phyloP scores from a whole-genome alignment of 2,888 invertebrate species.

The Frankliniella intonsa region DNA sequence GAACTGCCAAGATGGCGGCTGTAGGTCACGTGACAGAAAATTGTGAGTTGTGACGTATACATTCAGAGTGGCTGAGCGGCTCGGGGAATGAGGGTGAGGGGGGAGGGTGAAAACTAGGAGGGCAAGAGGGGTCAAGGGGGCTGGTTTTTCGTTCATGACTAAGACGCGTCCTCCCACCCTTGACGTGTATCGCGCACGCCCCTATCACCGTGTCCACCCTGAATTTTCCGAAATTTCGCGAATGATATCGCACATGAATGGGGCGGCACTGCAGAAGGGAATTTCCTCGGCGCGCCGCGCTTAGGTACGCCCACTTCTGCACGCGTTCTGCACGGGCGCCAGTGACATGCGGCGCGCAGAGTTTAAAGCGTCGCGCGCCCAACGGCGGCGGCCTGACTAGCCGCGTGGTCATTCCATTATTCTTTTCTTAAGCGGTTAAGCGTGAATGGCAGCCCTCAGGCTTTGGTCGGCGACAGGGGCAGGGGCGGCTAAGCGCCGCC shows the following conservation, averaged over 20 bases:
- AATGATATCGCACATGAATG: background rate
- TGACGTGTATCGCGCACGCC: background rate
- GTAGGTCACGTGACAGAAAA: slow-evolving; percentile 55
- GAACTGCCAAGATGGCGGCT: slow-evolving; percentile 58
- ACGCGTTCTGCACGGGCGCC: too few species aligned
- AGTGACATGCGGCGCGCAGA: background rate
- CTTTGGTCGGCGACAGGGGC: too few species aligned
- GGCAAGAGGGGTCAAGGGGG: slow-evolving; percentile 29
- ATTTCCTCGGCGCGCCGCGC: background rate
- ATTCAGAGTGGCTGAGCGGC: slow-evolving; percentile 28
- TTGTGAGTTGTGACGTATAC: slow-evolving; percentile 43
- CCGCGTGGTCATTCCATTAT: background rate
- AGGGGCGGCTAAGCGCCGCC: too few species aligned
- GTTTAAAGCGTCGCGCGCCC: background rate
- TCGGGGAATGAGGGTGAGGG: slow-evolving; percentile 32
- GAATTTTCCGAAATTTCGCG: background rate
- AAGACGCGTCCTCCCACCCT: background rate
- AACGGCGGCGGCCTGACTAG: background rate
- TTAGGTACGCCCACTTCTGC: background rate
- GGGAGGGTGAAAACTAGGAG: slow-evolving; percentile 34
- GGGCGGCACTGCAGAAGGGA: background rate
- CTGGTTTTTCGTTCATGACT: slow-evolving; percentile 25
- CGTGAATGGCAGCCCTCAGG: too few species aligned
- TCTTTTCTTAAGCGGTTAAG: too few species aligned
- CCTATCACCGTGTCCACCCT: background rate